phyloP scores from a whole-genome alignment of 2,888 invertebrate species.

The Agrenia bidenticulata region DNA sequence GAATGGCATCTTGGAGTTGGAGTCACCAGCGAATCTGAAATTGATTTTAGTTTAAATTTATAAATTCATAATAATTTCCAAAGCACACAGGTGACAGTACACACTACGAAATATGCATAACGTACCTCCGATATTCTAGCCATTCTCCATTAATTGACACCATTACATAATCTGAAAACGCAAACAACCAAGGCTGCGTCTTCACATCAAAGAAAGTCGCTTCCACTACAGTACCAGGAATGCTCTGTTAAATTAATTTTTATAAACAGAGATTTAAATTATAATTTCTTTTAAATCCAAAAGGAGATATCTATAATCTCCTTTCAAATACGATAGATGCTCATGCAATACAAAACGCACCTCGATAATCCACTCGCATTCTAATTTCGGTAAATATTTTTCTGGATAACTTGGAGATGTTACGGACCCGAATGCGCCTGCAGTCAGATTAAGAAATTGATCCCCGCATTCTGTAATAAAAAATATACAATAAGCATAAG shows the following conservation, averaged over 20 bases:
- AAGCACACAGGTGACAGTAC: background rate
- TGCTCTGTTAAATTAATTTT: conserved; percentile 30
- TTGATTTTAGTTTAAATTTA: no score
- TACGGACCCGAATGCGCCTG: conserved; percentile 41
- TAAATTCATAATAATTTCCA: no score
- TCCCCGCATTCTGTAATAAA: conserved; percentile 40
- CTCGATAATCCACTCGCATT: conserved; percentile 48
- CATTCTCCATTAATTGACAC: conserved; percentile 42
- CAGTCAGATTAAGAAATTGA: conserved; percentile 33
- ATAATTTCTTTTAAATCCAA: background rate
- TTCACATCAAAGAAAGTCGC: conserved; percentile 46
- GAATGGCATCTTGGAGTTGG: conserved; percentile 45
- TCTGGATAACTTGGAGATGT: conserved; percentile 46
- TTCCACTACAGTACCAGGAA: conserved; percentile 45
- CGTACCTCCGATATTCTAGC: conserved; percentile 39
- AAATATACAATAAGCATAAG: background rate
- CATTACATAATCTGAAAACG: conserved; percentile 45
- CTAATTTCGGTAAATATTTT: conserved; percentile 35
- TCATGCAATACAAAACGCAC: conserved; percentile 18
- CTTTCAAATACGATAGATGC: no score
- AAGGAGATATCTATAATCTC: no score
- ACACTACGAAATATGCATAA: no score
- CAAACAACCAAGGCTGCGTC: conserved; percentile 46
- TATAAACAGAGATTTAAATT: conserved; percentile 1
- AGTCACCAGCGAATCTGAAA: conserved; percentile 46